Conservation (phyloP, 2,797 vertebrate species). For the Coccyzus lansbergi region DNA sequence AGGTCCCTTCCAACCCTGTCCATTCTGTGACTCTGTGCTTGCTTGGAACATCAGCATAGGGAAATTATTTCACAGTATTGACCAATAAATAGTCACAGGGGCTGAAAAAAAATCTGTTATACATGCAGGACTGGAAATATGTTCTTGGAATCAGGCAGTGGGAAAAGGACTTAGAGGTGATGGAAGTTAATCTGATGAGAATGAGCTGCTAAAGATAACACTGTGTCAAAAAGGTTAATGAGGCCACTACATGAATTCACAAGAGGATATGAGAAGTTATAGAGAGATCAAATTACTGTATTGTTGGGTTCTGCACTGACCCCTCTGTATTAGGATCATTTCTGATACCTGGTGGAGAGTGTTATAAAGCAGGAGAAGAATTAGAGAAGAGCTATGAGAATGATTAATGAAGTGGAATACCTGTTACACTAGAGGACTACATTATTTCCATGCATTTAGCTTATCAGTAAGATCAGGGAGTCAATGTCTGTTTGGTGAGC, state of each 20-base stretch:
- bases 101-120: neutral
- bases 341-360: slow-evolving; percentile 24
- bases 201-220: slow-evolving; percentile 63
- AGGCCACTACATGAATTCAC: slow-evolving; percentile 40
- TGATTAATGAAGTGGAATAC: slow-evolving; percentile 23
- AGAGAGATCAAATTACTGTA: slow-evolving; percentile 32
- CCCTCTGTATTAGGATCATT: neutral
- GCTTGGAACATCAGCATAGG: neutral
- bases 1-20: no score
- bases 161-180: slow-evolving; percentile 1
- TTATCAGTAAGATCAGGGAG: neutral
- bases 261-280: slow-evolving; percentile 19
- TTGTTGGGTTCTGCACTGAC: slow-evolving; percentile 39
- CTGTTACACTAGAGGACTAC: neutral
- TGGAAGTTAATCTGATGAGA: slow-evolving; percentile 55
- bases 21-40: neutral
- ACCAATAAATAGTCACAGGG: neutral
- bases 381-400: slow-evolving; percentile 13
- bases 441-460: slow-evolving; percentile 3
- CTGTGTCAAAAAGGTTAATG: slow-evolving; percentile 61
- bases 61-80: neutral
- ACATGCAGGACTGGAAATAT: neutral
- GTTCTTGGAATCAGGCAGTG: neutral
- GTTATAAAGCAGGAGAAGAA: slow-evolving; percentile 2
- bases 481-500: neutral